Percentiles rank a stretch among this genome's conserved stretches.
Conservation (phyloP, 2,797 vertebrate genomes). For the Spheniscus humboldti region DNA sequence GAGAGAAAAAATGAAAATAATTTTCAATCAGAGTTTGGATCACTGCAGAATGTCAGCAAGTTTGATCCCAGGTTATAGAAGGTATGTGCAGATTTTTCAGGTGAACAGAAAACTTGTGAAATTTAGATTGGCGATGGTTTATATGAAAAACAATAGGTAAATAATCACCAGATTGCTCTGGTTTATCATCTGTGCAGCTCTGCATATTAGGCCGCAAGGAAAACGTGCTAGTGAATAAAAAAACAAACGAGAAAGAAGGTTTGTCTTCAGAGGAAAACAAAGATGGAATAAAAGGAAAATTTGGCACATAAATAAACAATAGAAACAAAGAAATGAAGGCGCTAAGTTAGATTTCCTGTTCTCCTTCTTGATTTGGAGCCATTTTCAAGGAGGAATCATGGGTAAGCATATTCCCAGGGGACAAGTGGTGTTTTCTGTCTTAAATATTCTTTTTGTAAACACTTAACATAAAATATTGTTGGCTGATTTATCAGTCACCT, state of each 20-base stretch:
- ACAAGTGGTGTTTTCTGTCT: neutral
- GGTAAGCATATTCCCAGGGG: neutral
- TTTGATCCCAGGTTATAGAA: neutral
- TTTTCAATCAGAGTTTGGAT: neutral
- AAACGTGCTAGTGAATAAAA: neutral
- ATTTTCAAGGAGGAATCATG: neutral
- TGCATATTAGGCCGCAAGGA: neutral
- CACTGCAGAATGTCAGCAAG: neutral
- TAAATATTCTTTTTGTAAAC: conserved; percentile 8
- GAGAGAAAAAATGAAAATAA: neutral
- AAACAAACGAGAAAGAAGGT: fast-evolving
- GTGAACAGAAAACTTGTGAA: neutral
- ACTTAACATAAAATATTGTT: neutral
- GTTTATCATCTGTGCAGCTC: neutral
- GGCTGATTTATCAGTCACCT: conserved; percentile 21
- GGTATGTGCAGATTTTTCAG: neutral
- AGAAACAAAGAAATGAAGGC: neutral
- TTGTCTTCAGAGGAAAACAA: neutral
- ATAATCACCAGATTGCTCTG: neutral
- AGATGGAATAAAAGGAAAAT: neutral
- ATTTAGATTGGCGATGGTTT: neutral
- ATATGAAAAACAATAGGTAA: neutral
- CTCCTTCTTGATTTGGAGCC: neutral
- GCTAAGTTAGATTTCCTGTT: neutral
- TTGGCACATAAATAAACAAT: neutral